Evolutionary conservation across 2,797 vertebrate species (phyloP), one percentile per base, ranked within the genome.

Genomic region (Danionella dracula): DNA sequence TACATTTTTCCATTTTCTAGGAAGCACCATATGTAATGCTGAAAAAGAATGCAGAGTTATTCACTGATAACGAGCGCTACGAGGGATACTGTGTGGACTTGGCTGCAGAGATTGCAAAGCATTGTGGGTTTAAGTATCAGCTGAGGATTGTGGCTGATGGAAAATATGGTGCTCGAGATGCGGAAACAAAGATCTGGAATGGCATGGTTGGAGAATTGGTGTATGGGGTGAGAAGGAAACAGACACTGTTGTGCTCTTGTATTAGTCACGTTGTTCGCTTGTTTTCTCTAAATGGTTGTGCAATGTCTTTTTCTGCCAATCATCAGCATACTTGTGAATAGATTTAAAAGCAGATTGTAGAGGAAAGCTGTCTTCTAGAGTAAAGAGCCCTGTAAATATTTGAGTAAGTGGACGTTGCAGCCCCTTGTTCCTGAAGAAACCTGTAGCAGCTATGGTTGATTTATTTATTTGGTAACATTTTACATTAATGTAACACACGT

Each of bases 201-300:
- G 96, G 96, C 68, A 98, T 98, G 96, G 95, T 98, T 72, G 94
- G 95, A 84, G 96, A 98, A 84, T 88, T 98, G 85, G 96, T 98
- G 10, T 98, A 98, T 74, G 96, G 94, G 93, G 96, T 98, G 88
- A 95, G 93, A 21, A 49, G 15, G 32, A 15, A 58, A 17, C 29
- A 45, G 4, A 49, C 15, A 37, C 9, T 37, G 10, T 35, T 35
- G 32, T 8, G 32, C 32, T 27, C 23, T 6, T n/a, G n/a, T n/a
- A n/a, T n/a, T n/a, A n/a, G n/a, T n/a, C n/a, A n/a, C n/a, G n/a
- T n/a, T n/a, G n/a, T n/a, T n/a, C n/a, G n/a, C n/a, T n/a, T n/a
- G n/a, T n/a, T n/a, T n/a, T n/a, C n/a, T n/a, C n/a, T n/a, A n/a
- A n/a, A n/a, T n/a, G n/a, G n/a, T n/a, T n/a, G n/a, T n/a, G n/a